phyloP scores from a whole-genome alignment of 2,113 vertebrate genomes.

The Myrmophylax atrothorax region DNA sequence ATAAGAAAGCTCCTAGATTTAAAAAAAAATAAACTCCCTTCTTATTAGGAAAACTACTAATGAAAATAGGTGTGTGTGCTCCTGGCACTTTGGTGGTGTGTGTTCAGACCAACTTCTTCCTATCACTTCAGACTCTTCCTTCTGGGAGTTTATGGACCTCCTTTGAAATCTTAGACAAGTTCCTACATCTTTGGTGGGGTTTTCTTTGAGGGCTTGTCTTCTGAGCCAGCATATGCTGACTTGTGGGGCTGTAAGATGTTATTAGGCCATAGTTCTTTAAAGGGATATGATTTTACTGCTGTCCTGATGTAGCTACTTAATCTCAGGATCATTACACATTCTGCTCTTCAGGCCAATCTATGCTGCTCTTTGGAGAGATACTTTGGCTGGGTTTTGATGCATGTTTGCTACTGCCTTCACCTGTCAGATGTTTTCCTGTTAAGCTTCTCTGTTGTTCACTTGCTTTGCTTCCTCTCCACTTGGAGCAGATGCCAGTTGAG shows the following conservation, averaged over 20 bases:
- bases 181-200: not conserved
- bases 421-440: not conserved
- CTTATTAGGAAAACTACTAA: not conserved
- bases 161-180: not conserved
- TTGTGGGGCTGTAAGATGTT: not conserved
- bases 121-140: not conserved
- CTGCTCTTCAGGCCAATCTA: not conserved
- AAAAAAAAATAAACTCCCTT: not conserved
- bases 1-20: not conserved
- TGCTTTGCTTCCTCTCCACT: not conserved
- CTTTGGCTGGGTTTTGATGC: not conserved
- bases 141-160: not conserved
- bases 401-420: not conserved
- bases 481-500: not conserved
- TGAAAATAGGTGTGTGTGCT: not conserved
- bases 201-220: not conserved
- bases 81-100: not conserved
- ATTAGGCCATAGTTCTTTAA: not conserved
- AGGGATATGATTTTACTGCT: not conserved
- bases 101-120: not conserved
- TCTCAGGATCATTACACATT: not conserved
- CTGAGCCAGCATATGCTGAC: not conserved
- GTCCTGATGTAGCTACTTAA: not conserved
- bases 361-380: not conserved
- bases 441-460: not conserved